A percentile compares a stretch with the other conserved stretches of the same genome.
These are phyloP conservation scores for Umimayanthus chanpuru DNA, from an alignment of 92 coral and sea anemone species.

Conservation along the genomic window DNA sequence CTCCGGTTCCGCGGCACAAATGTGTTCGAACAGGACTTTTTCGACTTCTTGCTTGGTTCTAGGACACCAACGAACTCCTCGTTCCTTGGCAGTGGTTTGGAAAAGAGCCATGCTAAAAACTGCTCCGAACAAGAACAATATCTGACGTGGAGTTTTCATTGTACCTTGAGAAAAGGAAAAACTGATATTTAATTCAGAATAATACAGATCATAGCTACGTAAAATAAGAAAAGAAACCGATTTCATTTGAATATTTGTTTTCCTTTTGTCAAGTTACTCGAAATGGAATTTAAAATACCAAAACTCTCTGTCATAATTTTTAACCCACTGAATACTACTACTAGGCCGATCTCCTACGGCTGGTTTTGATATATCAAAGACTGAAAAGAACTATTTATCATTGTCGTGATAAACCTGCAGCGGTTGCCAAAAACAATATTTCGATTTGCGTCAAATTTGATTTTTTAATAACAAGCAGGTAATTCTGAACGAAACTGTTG, in stretches of 20 bases:
- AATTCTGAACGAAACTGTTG: neutral
- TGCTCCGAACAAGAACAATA: neutral
- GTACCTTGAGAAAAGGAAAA: neutral
- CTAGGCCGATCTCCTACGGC: neutral
- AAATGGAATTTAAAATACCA: neutral
- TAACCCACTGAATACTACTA: neutral
- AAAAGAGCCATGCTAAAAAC: neutral
- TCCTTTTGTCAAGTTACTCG: neutral
- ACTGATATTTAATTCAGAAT: neutral
- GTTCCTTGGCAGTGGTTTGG: constrained; percentile 1
- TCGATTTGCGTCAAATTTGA: neutral
- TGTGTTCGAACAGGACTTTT: neutral
- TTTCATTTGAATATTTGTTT: too few relatives aligned
- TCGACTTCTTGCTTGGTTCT: neutral
- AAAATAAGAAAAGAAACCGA: too few relatives aligned
- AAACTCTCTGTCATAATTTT: neutral
- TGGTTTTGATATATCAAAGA: neutral
- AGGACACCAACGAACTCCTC: constrained; percentile 13
- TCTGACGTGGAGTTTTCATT: constrained; percentile 3
- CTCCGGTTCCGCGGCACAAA: neutral
- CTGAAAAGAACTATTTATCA: too few relatives aligned
- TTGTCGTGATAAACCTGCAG: neutral
- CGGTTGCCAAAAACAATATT: neutral
- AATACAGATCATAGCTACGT: neutral
- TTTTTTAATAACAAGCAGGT: neutral